Percentiles rank a stretch among this genome's conserved stretches.
phyloP scores from a whole-genome alignment of 2,797 vertebrate genomes.

The Phaenicophaeus curvirostris region DNA sequence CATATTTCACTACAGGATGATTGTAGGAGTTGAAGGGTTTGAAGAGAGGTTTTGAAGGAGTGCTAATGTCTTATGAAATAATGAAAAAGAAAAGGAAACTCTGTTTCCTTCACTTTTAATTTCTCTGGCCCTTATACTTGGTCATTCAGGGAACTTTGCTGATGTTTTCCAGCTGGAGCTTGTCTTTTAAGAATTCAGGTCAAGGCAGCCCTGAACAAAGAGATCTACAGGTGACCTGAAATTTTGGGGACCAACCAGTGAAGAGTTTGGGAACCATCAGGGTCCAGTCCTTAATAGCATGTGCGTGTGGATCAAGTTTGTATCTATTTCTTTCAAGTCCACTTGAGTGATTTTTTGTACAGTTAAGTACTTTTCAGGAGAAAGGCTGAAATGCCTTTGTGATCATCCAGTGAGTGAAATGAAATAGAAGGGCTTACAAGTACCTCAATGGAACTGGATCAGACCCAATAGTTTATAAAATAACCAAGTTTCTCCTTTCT shows the following conservation, averaged over 20 bases:
- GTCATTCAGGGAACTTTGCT: not conserved
- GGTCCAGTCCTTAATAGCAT: not conserved
- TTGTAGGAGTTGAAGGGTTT: not conserved
- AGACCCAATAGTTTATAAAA: not conserved
- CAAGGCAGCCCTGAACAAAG: not conserved
- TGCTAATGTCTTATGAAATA: not conserved
- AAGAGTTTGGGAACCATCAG: not conserved
- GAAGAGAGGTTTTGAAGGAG: not conserved
- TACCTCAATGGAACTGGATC: not conserved
- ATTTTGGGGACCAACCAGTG: not conserved
- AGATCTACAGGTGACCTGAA: not conserved
- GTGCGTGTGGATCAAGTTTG: not conserved
- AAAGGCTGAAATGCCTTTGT: not conserved
- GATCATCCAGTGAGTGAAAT: not conserved
- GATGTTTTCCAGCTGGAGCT: not conserved
- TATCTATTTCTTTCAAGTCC: not conserved
- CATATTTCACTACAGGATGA: not conserved
- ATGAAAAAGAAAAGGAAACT: not conserved
- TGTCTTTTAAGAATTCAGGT: not conserved
- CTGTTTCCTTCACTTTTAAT: not conserved
- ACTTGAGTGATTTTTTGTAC: not conserved
- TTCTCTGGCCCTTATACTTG: not conserved
- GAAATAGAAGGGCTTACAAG: not conserved
- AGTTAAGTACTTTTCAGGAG: not conserved
- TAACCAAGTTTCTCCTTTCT: not conserved